Base-by-base conservation (phyloP, 2,888 invertebrate species). In the Ethmia dodecea region DNA sequence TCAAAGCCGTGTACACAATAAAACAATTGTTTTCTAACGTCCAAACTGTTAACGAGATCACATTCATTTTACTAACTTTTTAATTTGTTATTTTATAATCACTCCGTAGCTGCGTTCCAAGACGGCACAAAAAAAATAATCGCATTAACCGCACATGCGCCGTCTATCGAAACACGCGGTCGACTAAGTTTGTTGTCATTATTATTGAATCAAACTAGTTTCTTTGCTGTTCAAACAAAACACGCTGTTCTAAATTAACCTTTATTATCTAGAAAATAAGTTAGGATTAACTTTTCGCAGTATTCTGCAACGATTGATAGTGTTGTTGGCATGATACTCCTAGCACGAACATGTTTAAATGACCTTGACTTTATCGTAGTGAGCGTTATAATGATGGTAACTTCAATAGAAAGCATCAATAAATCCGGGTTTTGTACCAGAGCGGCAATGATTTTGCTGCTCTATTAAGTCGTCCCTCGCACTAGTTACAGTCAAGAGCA, bases 21-120 rank as follows among this genome's bases (percentile, higher is more conserved):
- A 73, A 80, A 70, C 81, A 86, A 52, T 86, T 76, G 25, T 76
- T 73, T 48, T 86, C 86, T 44, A 86, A 53, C 5, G 74, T 71
- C 75, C 75, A 83, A 38, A 86, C 69, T 1, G 66, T 63, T 3
- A 74, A 37, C 16, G 86, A 83, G 34, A 84, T 70, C 15, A 76
- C 38, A 47, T 84, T 86, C 86, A 86, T 84, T 47, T 45, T 72
- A 1, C 4, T 1, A 18, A 20, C 5, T 18, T 30, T 33, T 37
- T 32, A 10, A 26, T 22, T 16, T 30, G n/a, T 26, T 26, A 11
- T 26, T 26, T 26, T 11, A 26, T 10, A 3, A 11, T 11, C 11
- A 1, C n/a, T 26, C 8, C 8, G 18, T 5, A 18, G 18, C n/a
- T n/a, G n/a, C n/a, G n/a, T n/a, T n/a, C n/a, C n/a, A n/a, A n/a